phyloP scores from a whole-genome alignment of 1,140 invertebrate genomes.

The Callitettix versicolor region DNA sequence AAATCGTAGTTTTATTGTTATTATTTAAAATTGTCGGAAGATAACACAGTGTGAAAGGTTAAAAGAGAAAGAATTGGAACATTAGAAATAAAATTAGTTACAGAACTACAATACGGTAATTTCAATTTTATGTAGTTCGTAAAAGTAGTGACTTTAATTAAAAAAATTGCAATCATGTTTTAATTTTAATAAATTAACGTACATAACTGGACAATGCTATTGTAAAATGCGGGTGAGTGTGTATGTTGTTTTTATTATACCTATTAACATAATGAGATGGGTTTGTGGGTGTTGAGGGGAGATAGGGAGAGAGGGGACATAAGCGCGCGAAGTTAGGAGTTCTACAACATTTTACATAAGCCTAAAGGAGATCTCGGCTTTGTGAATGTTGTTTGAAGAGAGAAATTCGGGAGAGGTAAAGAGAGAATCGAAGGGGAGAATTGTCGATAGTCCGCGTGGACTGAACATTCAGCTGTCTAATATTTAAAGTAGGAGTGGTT shows the following conservation, averaged over 20 bases:
- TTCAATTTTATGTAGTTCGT: no score
- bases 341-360: constrained; percentile 7
- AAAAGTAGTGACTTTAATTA: no score
- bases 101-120: no score
- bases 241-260: constrained; percentile 10
- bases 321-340: background rate
- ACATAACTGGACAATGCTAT: background rate
- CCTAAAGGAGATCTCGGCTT: constrained; percentile 7
- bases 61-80: no score
- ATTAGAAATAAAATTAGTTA: no score
- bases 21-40: no score
- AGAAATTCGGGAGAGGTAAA: background rate
- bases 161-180: no score
- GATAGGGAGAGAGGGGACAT: no score
- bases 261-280: constrained; percentile 15
- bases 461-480: background rate
- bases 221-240: constrained; percentile 8
- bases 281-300: background rate
- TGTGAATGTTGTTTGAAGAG: constrained; percentile 12
- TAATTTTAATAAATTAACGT: constrained; percentile 1
- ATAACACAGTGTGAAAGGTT: no score
- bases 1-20: no score
- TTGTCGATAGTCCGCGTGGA: constrained; percentile 16
- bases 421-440: background rate
- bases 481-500: background rate